Evolutionary conservation across 2,113 vertebrate species (phyloP).

Genomic region (Urocitellus parryii): DNA sequence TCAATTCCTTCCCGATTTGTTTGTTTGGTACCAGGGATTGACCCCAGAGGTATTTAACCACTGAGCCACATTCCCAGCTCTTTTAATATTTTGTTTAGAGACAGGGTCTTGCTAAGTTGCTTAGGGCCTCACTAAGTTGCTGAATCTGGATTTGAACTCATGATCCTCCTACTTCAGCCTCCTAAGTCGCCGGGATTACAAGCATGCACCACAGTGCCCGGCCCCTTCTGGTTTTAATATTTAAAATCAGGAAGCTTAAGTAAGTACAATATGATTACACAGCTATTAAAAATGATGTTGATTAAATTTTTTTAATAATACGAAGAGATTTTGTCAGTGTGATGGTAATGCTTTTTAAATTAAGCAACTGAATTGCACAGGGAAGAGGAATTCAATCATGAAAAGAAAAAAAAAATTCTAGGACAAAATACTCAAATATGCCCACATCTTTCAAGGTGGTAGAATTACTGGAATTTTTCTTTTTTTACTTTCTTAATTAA

Average conservation of each 20-base stretch:
- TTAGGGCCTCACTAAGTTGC: too few species aligned
- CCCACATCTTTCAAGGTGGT: not conserved
- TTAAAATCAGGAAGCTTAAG: not conserved
- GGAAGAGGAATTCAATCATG: not conserved
- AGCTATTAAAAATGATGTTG: not conserved
- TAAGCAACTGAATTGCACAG: not conserved
- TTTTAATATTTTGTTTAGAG: too few species aligned
- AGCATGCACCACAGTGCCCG: too few species aligned
- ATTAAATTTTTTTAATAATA: not conserved
- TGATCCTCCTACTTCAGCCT: too few species aligned
- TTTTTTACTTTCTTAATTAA: not conserved
- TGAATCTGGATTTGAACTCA: too few species aligned
- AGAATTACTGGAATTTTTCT: not conserved
- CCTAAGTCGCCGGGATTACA: too few species aligned
- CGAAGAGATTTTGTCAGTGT: not conserved
- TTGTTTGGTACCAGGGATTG: too few species aligned
- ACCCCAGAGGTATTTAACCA: too few species aligned
- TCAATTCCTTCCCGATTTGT: not conserved
- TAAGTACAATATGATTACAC: not conserved
- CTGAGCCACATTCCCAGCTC: too few species aligned
- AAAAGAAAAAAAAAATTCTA: not conserved
- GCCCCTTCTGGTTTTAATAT: not conserved
- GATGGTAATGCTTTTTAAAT: not conserved
- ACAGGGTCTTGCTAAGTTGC: too few species aligned
- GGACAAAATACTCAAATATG: not conserved